phyloP scores from a whole-genome alignment of 2,888 invertebrate genomes.

The Nematopogon swammerdamellus region DNA sequence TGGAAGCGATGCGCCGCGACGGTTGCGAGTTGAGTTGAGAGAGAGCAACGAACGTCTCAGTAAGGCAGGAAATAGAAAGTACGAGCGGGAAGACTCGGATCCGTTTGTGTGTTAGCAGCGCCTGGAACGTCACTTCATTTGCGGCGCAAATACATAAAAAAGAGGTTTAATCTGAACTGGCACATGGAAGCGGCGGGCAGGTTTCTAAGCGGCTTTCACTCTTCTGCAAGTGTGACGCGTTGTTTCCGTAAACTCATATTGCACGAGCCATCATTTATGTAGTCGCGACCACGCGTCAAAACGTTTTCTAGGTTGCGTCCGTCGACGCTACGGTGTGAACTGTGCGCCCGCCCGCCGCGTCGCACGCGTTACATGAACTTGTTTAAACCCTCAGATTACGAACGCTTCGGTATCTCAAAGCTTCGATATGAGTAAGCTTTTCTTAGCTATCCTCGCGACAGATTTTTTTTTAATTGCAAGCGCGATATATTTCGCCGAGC shows the following conservation, averaged over 20 bases:
- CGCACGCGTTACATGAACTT: too few relatives aligned
- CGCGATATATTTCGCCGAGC: too few relatives aligned
- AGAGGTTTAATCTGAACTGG: neutral
- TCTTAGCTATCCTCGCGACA: too few relatives aligned
- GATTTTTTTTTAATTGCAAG: too few relatives aligned
- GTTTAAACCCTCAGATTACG: too few relatives aligned
- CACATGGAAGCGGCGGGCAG: neutral
- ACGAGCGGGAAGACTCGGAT: neutral
- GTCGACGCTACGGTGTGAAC: too few relatives aligned
- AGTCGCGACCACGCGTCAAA: neutral
- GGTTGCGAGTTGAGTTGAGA: too few relatives aligned
- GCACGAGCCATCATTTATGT: neutral
- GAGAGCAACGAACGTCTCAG: neutral
- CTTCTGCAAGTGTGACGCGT: neutral
- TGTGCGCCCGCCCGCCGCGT: too few relatives aligned
- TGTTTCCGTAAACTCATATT: neutral
- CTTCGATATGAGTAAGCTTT: too few relatives aligned
- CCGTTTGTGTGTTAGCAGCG: neutral
- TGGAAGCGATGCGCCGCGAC: neutral
- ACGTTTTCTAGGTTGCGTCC: neutral
- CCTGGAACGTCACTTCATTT: neutral
- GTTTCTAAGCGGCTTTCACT: neutral
- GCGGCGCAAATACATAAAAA: neutral
- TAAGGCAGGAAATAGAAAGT: neutral
- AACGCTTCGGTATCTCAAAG: too few relatives aligned